These are phyloP conservation scores for Leucoraja erinaceus DNA, from an alignment of 2,113 vertebrate genomes.

Conservation along the genomic window DNA sequence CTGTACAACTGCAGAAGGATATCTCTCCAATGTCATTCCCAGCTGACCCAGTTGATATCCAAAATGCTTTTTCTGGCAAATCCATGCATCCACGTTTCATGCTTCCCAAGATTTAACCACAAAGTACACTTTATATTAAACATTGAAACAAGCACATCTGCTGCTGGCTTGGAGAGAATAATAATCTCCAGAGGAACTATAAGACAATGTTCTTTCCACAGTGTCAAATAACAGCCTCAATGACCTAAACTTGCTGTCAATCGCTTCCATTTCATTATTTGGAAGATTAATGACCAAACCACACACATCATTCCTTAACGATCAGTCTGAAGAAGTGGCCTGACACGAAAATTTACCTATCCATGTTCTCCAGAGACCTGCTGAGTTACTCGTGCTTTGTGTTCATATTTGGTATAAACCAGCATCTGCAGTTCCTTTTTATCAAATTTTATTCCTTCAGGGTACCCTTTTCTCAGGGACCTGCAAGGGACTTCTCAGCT, in stretches of 20 bases:
- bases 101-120: not conserved
- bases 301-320: too few species aligned
- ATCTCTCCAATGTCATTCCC: not conserved
- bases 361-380: too few species aligned
- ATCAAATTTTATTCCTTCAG: not conserved
- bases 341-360: too few species aligned
- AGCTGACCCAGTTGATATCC: not conserved
- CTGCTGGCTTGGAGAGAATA: not conserved
- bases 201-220: not conserved
- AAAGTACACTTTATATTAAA: not conserved
- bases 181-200: not conserved
- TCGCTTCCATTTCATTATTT: not conserved
- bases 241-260: constrained; percentile 8
- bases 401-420: too few species aligned
- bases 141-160: not conserved
- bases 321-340: too few species aligned
- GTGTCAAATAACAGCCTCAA: not conserved
- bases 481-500: not conserved
- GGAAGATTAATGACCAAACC: not conserved
- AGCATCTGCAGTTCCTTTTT: too few species aligned
- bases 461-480: not conserved
- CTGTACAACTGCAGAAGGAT: too few species aligned
- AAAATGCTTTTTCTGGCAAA: not conserved
- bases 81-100: not conserved
- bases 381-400: too few species aligned